A percentile compares a stretch with the other conserved stretches of the same genome.
These are phyloP conservation scores for Mesembrinibis cayennensis DNA, from an alignment of 2,113 vertebrate genomes.

Conservation along the genomic window DNA sequence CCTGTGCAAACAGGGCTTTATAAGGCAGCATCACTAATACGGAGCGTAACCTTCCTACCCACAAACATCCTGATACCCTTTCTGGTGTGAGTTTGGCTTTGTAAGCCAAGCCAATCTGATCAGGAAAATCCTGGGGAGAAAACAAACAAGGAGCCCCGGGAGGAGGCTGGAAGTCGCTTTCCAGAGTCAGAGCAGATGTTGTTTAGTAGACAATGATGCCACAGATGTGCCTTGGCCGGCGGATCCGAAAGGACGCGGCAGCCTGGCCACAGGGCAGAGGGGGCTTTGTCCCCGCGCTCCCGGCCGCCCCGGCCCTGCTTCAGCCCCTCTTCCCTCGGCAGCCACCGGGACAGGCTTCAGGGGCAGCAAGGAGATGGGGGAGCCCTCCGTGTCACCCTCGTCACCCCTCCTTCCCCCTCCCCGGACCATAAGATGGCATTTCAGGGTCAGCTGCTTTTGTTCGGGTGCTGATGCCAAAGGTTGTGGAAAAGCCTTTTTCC, in stretches of 20 bases:
- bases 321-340: not conserved
- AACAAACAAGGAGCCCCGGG: not conserved
- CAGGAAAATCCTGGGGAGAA: constrained; percentile 52
- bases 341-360: not conserved
- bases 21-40: constrained; percentile 30
- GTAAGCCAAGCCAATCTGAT: constrained; percentile 33
- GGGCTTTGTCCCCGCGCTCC: not conserved
- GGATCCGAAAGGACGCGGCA: not conserved
- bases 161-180: constrained; percentile 5
- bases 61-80: constrained; percentile 35
- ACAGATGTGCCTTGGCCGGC: not conserved
- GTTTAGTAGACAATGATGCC: constrained; percentile 17
- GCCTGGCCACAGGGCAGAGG: not conserved
- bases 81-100: constrained; percentile 39
- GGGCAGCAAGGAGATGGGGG: not conserved
- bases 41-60: constrained; percentile 2
- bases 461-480: not conserved
- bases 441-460: constrained; percentile 4
- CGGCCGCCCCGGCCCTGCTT: rapidly evolving
- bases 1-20: constrained; percentile 25
- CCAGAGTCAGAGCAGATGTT: constrained; percentile 28
- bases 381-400: not conserved
- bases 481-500: not conserved
- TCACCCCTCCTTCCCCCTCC: not conserved
- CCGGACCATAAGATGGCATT: not conserved